Evolutionary conservation across 2,113 vertebrate genomes (phyloP), one percentile per base, ranked within the genome.

Genomic region (Sebastes fasciatus): DNA sequence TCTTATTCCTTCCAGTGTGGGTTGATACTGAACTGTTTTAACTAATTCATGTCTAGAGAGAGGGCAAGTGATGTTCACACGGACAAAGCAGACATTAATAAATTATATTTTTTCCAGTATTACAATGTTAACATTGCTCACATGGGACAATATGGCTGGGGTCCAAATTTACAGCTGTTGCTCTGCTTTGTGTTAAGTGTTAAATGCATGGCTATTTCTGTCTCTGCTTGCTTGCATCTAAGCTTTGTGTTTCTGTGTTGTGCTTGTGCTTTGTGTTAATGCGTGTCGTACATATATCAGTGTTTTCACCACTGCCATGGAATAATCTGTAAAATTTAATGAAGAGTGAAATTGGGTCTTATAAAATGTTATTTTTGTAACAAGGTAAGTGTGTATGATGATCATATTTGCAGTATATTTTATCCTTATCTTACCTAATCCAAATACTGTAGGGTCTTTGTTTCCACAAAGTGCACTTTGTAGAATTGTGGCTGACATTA

Each of bases 121-220:
- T 49, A 21, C 14, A 77, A 2, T 70, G 67, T 83, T 62, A 34
- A 19, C n/a, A 21, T 83, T 61, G 89, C 89, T 93, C 90, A 86
- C 81, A 92, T 82, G 92, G 94, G 91, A 92, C 92, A 94, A 89
- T 89, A 90, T 88, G 87, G 80, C 83, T 80, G 83, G 89, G 90
- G 80, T 85, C 65, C 75, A 82, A 45, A 74, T 88, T 74, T 77
- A 71, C 46, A 80, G 54, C 79, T 55, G 49, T 8, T 71, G 74
- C 79, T 72, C 9, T 62, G 62, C 49, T 73, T 87, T 81, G 80
- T 91, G 69, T 82, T 55, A 70, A 75, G 60, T 73, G 61, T 70
- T 52, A 62, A 71, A 57, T 87, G 92, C 92, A 92, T 94, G 92
- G 89, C 85, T 88, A 45, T 81, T 83, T 73, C 12, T 63, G 65